Evolutionary conservation across 2,888 invertebrate genomes (phyloP).

Genomic region (Mesoligia furuncula): DNA sequence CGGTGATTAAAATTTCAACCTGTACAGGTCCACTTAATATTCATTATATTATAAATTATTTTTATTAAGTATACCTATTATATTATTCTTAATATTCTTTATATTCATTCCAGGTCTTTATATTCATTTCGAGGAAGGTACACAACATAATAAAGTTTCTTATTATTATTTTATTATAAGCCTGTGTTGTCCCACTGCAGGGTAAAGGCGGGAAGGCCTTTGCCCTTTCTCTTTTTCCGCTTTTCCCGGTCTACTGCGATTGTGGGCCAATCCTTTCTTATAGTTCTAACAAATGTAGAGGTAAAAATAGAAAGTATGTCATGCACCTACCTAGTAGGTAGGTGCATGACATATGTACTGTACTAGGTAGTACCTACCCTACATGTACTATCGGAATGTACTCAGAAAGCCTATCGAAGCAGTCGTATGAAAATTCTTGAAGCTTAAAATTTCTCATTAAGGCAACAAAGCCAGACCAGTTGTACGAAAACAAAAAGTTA

Average conservation of each 20-base stretch:
- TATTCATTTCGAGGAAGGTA: background rate
- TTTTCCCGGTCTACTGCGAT: background rate
- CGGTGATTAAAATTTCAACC: no score
- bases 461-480: constrained; percentile 67
- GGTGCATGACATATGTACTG: no score
- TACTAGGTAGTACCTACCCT: background rate
- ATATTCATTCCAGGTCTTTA: no score
- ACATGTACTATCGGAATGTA: constrained; percentile 64
- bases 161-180: background rate
- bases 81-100: no score
- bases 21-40: no score
- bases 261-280: background rate
- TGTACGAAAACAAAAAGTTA: constrained; percentile 58
- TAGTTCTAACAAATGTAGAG: background rate
- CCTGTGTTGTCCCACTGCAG: no score
- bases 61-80: no score
- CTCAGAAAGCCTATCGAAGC: constrained; percentile 63
- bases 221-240: no score
- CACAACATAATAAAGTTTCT: background rate
- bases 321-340: background rate
- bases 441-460: constrained; percentile 74
- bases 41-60: no score
- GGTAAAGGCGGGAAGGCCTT: no score
- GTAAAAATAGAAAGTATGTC: constrained; percentile 1
- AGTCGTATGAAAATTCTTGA: constrained; percentile 66